Conservation (phyloP, 2,888 invertebrate genomes). For the Synanthedon vespiformis region DNA sequence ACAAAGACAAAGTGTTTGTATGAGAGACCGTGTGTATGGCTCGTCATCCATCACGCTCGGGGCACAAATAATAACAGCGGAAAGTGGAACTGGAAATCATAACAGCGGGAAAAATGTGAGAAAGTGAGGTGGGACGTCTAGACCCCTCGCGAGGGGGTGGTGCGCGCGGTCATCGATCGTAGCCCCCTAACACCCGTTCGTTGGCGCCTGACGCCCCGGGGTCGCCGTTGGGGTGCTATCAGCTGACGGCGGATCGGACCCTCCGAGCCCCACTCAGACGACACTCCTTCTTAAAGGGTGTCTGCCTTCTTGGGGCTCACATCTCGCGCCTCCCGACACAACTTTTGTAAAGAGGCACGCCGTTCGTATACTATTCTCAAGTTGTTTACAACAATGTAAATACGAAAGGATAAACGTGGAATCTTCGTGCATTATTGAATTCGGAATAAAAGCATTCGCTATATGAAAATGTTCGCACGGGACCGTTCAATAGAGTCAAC, state of each 20-base stretch:
- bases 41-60: slow-evolving; percentile 27
- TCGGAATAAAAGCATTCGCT: no score
- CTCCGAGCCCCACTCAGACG: not conserved
- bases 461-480: no score
- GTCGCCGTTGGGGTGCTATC: slow-evolving; percentile 36
- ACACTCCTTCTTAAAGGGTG: slow-evolving; percentile 6
- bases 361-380: no score
- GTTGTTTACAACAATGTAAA: no score
- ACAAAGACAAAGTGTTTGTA: slow-evolving; percentile 9
- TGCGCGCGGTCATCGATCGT: slow-evolving; percentile 50
- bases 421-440: no score
- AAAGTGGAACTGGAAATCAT: slow-evolving; percentile 19
- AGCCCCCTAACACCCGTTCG: slow-evolving; percentile 19
- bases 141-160: slow-evolving; percentile 20
- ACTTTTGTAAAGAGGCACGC: slow-evolving; percentile 1
- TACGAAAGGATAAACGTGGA: no score
- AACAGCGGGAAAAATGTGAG: slow-evolving; percentile 38
- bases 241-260: slow-evolving; percentile 37
- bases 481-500: no score
- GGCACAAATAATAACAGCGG: slow-evolving; percentile 8
- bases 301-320: slow-evolving; percentile 8
- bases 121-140: slow-evolving; percentile 49
- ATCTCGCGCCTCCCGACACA: slow-evolving; percentile 8
- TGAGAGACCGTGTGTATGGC: slow-evolving; percentile 13
- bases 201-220: slow-evolving; percentile 20